Percentiles rank a stretch among this genome's conserved stretches.
Evolutionary conservation across 1,140 invertebrate genomes (phyloP).

Genomic region (Drosophila baimaii): DNA sequence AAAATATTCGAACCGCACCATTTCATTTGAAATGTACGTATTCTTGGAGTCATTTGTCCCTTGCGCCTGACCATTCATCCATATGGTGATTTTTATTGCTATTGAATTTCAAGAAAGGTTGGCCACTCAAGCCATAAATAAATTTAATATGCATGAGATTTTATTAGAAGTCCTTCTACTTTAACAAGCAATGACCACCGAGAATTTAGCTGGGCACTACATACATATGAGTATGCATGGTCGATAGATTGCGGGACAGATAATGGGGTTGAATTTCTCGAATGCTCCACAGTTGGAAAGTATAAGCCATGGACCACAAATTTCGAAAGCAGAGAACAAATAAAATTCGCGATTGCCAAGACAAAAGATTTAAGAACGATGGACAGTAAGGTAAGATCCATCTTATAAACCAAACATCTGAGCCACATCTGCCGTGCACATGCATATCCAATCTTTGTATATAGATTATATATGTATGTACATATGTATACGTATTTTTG

Average conservation of each 20-base stretch:
- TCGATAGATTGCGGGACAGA: not conserved
- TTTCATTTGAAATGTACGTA: not conserved
- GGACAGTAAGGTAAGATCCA: slow-evolving; percentile 52
- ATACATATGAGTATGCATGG: slow-evolving; percentile 19
- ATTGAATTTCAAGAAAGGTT: slow-evolving; percentile 65
- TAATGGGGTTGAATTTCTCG: not conserved
- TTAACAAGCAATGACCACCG: slow-evolving; percentile 26
- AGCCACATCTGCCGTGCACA: slow-evolving; percentile 61
- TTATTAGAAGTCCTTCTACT: slow-evolving; percentile 10
- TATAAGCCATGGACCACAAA: not conserved
- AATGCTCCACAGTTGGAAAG: not conserved
- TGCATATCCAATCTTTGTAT: slow-evolving; percentile 16
- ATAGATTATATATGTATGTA: not conserved
- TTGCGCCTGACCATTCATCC: not conserved
- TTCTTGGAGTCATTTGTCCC: not conserved
- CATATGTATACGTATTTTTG: not conserved
- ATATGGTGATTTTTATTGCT: slow-evolving; percentile 47
- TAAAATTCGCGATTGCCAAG: not conserved
- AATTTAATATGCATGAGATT: slow-evolving; percentile 58
- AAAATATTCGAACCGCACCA: not conserved
- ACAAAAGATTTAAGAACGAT: slow-evolving; percentile 51
- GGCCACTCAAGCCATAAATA: slow-evolving; percentile 68
- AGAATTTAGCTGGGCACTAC: slow-evolving; percentile 3
- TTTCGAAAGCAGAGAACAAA: not conserved
- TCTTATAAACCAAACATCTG: slow-evolving; percentile 53